Evolutionary conservation across 2,797 vertebrate species (phyloP), one percentile per base, ranked within the genome.

Genomic region (Peromyscus eremicus): DNA sequence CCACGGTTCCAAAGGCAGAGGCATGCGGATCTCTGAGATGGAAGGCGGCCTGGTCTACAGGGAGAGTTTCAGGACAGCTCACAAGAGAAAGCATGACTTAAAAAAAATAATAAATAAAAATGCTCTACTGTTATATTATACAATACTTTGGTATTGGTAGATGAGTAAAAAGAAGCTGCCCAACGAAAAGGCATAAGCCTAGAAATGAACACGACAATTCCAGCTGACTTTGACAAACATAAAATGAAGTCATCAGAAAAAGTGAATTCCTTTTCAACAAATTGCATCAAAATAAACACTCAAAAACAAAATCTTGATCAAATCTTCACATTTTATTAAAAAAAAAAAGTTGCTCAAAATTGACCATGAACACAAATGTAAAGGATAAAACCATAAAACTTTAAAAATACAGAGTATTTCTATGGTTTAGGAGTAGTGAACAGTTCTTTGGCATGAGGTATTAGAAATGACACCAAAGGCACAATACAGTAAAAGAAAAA

Each of bases 181-280:
- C 89, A 83, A 25, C 23, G 46, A n/a, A 83, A 82, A 71, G 19
- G 17, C 19, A 17, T 43, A 12, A 68, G n/a, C 60, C 40, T 60
- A 75, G 10, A 70, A 75, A 94, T 6, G 66, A 37, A 77, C 34
- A 92, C 40, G 29, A 37, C 85, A 1, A 73, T 27, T 16, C 21
- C 16, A 57, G 60, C 43, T 94, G 76, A 73, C 52, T 55, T 76
- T 83, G 88, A 77, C 32, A 87, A 68, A 94, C 25, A 37, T 23
- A 93, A 46, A 76, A 43, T 27, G 43, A 57, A 83, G 52, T 77
- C n/a, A 84, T 40, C n/a, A 43, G 71, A 68, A 60, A 66, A 80
- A 88, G 70, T 27, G 37, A n/a, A 21, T 37, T 71, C 17, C 64
- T 84, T 88, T 64, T 88, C 29, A 84, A 94, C 25, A 85, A 96